Conservation (phyloP, 2,113 vertebrate genomes). For the Platycercus adscitus region DNA sequence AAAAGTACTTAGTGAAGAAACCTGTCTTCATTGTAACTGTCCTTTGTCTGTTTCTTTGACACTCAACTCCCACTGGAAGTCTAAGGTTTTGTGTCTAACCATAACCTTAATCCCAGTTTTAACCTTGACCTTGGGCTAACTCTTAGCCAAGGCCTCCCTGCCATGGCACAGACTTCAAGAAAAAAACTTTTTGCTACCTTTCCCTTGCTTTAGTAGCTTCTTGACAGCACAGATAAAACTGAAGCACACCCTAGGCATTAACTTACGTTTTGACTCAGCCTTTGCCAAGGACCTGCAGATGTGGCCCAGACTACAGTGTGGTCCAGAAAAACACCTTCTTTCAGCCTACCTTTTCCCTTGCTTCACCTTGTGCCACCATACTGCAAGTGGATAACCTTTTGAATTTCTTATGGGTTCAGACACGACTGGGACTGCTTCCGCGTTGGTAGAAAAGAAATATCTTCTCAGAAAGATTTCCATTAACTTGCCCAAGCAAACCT, state of each 20-base stretch:
- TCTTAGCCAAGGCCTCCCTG: not conserved
- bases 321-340: not conserved
- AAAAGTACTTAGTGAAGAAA: not conserved
- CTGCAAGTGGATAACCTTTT: not conserved
- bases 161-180: not conserved
- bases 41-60: not conserved
- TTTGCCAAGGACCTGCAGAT: not conserved
- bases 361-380: not conserved
- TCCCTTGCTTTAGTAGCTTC: not conserved
- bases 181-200: not conserved
- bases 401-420: not conserved
- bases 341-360: not conserved
- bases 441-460: not conserved
- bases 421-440: not conserved
- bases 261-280: not conserved
- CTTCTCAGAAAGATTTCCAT: constrained; percentile 18
- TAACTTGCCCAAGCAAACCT: not conserved
- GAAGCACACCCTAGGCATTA: not conserved
- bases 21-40: not conserved
- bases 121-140: not conserved
- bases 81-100: not conserved
- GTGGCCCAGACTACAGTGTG: accelerated
- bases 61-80: not conserved
- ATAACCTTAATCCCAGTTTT: not conserved
- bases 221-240: not conserved